Evolutionary conservation across 2,888 invertebrate genomes (phyloP).

Genomic region (Oegoconia quadripuncta): DNA sequence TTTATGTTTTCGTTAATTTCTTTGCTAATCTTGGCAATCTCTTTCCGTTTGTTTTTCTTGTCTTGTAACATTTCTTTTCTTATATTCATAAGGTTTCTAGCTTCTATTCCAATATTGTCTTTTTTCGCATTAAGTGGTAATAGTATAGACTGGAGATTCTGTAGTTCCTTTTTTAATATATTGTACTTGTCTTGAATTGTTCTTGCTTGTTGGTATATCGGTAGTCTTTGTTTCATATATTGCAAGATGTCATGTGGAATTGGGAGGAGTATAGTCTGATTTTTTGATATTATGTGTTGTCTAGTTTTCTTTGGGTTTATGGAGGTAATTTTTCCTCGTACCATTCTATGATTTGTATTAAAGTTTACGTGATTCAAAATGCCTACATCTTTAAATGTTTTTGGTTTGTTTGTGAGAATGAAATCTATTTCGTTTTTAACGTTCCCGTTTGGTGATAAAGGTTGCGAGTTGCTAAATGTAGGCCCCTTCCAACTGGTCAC

Average conservation of each 20-base stretch:
- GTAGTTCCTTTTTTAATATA: not conserved
- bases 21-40: constrained; percentile 1
- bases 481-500: too few relatives aligned
- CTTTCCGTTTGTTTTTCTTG: not conserved
- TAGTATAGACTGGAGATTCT: not conserved
- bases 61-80: not conserved
- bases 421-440: constrained; percentile 23
- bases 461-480: too few relatives aligned
- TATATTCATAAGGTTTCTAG: not conserved
- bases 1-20: not conserved
- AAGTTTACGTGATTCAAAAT: constrained; percentile 1
- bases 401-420: constrained; percentile 16
- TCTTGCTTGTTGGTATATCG: not conserved
- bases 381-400: constrained; percentile 3
- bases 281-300: not conserved
- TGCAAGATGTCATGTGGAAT: not conserved
- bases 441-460: constrained; percentile 19
- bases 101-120: constrained; percentile 1
- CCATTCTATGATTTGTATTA: constrained; percentile 2
- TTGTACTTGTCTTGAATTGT: not conserved
- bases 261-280: not conserved
- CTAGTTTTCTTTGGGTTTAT: not conserved
- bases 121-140: not conserved
- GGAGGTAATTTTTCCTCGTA: not conserved
- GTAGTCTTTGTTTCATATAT: not conserved